Conservation (phyloP, 1,140 invertebrate species). For the Halyomorpha halys region DNA sequence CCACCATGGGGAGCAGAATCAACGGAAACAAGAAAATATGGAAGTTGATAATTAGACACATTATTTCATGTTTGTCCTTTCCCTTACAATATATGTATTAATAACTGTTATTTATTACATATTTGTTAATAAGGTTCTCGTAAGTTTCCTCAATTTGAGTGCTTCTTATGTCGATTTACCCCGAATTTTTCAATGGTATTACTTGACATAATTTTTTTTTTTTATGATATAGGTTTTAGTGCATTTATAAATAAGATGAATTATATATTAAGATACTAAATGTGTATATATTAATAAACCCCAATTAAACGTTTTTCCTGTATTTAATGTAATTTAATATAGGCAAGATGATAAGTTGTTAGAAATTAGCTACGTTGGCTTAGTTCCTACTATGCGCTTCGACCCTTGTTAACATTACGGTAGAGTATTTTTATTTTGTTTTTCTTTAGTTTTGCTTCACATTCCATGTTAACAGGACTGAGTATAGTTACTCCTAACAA, state of each 20-base stretch:
- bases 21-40: conserved; percentile 43
- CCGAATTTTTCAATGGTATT: too few species aligned
- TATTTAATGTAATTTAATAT: too few species aligned
- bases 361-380: not conserved
- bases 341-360: too few species aligned
- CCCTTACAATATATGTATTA: not conserved
- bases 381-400: conserved; percentile 1
- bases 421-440: not conserved
- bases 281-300: too few species aligned
- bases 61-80: not conserved
- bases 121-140: conserved; percentile 4
- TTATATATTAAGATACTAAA: too few species aligned
- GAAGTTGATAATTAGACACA: conserved; percentile 35
- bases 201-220: too few species aligned
- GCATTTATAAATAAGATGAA: too few species aligned
- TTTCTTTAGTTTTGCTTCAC: conserved; percentile 4
- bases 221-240: too few species aligned
- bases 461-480: conserved; percentile 3
- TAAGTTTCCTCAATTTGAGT: conserved; percentile 18
- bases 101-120: not conserved
- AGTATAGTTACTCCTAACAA: not conserved
- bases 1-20: conserved; percentile 44
- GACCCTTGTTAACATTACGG: not conserved
- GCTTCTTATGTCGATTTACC: too few species aligned
- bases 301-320: too few species aligned